phyloP scores from a whole-genome alignment of 35 echinoderm and acorn worm genomes.

The Acanthaster planci region DNA sequence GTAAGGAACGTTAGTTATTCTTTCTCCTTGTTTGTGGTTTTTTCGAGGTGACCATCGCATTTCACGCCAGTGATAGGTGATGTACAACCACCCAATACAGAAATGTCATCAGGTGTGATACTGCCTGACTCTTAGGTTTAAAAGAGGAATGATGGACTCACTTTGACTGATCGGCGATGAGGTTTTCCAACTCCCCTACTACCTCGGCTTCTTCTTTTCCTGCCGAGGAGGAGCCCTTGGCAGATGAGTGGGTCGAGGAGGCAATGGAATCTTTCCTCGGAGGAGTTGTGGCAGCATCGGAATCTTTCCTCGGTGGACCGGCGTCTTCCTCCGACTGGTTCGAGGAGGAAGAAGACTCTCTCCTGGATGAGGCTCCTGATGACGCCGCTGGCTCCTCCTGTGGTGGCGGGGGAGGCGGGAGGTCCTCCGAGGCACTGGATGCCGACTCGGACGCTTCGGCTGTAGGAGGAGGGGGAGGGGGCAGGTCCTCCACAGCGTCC shows the following conservation, averaged over 20 bases:
- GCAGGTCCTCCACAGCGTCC: not conserved
- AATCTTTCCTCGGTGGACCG: too few relatives aligned
- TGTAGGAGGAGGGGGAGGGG: not conserved
- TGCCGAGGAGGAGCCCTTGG: not conserved
- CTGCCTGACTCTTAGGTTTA: not conserved
- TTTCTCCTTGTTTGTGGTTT: too few relatives aligned
- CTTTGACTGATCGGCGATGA: constrained; percentile 17
- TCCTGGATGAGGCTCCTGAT: too few relatives aligned
- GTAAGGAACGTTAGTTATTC: too few relatives aligned
- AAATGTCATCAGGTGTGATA: too few relatives aligned
- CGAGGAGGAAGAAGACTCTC: not conserved
- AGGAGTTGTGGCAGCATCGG: too few relatives aligned
- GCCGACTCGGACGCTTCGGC: not conserved
- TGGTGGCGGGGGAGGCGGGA: not conserved
- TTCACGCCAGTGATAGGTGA: too few relatives aligned
- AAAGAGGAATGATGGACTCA: not conserved
- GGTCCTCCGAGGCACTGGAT: not conserved
- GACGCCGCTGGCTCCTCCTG: not conserved
- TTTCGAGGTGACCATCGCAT: too few relatives aligned
- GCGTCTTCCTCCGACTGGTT: not conserved
- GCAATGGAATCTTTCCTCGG: too few relatives aligned
- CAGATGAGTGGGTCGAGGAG: too few relatives aligned
- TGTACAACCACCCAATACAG: too few relatives aligned
- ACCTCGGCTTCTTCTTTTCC: not conserved
- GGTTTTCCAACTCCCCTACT: constrained; percentile 10